phyloP scores from a whole-genome alignment of 2,113 vertebrate genomes.

The rabbit (Oryctolagus cuniculus) region DNA sequence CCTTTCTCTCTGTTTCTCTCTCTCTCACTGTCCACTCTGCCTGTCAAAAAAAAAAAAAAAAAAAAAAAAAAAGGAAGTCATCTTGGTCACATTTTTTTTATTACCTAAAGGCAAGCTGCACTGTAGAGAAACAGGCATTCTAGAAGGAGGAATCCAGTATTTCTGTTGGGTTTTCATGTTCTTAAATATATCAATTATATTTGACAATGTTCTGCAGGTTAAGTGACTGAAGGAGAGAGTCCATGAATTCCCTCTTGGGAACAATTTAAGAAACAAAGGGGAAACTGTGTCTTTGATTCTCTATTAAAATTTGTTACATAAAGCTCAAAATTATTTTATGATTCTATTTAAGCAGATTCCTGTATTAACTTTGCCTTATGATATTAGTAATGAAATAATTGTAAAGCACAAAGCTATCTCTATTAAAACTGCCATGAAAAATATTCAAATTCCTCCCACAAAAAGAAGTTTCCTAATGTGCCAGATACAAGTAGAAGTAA shows the following conservation, averaged over 20 bases:
- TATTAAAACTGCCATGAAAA: slow-evolving; percentile 18
- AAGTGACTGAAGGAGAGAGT: slow-evolving; percentile 40
- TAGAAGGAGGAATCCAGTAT: slow-evolving; percentile 42
- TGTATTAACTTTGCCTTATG: slow-evolving; percentile 35
- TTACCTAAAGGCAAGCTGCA: not conserved
- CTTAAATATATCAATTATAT: slow-evolving; percentile 53
- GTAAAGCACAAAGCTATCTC: slow-evolving; percentile 14
- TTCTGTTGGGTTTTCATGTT: not conserved
- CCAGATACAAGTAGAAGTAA: slow-evolving; percentile 10
- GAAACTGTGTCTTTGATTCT: slow-evolving; percentile 46
- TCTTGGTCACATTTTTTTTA: not conserved
- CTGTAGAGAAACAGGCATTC: slow-evolving; percentile 37
- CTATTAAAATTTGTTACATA: slow-evolving; percentile 34
- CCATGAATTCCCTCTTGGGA: slow-evolving; percentile 54
- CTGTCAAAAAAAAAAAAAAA: no score
- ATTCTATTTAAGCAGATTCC: not conserved
- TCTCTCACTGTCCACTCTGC: no score
- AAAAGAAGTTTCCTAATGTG: not conserved
- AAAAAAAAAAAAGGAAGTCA: no score
- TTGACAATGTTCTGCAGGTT: slow-evolving; percentile 18
- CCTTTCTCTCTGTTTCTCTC: no score
- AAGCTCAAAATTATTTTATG: slow-evolving; percentile 16
- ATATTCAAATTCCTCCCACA: not conserved
- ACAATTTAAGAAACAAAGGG: slow-evolving; percentile 53
- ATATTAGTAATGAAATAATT: slow-evolving; percentile 47